Evolutionary conservation across 2,113 vertebrate species (phyloP).

Genomic region (Sakesphorus luctuosus): DNA sequence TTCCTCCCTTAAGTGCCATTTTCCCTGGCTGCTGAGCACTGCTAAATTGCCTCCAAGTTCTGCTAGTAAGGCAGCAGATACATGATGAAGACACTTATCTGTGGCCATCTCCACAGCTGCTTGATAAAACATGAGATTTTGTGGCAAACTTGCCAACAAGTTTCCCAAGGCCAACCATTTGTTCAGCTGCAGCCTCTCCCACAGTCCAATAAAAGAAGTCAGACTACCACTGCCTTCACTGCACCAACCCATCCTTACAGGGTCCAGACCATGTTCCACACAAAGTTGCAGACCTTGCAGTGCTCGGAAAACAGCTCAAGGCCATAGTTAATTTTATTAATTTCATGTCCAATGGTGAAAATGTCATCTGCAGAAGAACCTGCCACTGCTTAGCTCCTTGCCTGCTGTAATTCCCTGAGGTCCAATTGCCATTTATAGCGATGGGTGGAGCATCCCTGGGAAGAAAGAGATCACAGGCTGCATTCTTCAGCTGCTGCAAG

Average conservation of each 20-base stretch:
- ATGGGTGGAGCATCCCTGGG: slow-evolving; percentile 38
- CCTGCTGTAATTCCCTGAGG: slow-evolving; percentile 10
- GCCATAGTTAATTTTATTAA: not conserved
- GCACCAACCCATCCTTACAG: not conserved
- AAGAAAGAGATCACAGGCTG: slow-evolving; percentile 32
- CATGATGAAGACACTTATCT: fast-evolving
- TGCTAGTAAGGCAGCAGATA: not conserved
- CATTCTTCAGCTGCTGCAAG: slow-evolving; percentile 40
- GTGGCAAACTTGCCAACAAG: not conserved
- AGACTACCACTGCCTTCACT: not conserved
- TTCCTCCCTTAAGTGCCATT: not conserved
- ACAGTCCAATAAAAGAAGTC: not conserved
- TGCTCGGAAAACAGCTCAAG: not conserved
- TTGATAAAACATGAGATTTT: not conserved
- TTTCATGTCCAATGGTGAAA: not conserved
- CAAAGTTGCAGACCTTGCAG: not conserved
- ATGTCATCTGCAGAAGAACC: not conserved
- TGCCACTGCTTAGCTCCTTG: not conserved
- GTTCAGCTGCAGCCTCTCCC: not conserved
- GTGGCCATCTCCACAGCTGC: not conserved
- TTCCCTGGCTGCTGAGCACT: not conserved
- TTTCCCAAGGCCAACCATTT: not conserved
- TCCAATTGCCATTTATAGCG: slow-evolving; percentile 2
- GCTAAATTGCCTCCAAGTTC: fast-evolving
- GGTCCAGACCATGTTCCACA: not conserved